Evolutionary conservation across 2,888 invertebrate genomes (phyloP), one percentile per base, ranked within the genome.

Genomic region (Tridacna gigas): DNA sequence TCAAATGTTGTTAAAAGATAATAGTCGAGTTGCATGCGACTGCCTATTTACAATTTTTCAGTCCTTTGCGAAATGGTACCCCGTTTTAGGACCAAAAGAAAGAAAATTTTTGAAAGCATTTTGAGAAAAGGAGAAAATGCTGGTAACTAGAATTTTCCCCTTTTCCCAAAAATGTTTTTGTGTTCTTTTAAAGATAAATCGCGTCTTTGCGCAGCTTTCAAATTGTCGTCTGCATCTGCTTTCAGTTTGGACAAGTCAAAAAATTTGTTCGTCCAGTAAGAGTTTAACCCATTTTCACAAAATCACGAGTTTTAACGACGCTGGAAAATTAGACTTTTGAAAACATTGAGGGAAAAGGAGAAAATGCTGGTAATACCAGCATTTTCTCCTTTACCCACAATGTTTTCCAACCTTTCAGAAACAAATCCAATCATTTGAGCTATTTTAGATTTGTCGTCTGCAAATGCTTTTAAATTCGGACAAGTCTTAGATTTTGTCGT

Each of bases 1-100:
- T 71, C 47, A 22, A 77, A 79, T 77, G 81, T 74, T 79, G 87
- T 81, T 77, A 79, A 84, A 84, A 83, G 74, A 61, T 83, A 87
- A 87, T 87, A 80, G 84, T 63, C 22, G 56, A 47, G 66, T 87
- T 79, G 87, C 87, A 87, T 87, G 87, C 84, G 48, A 69, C 76
- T 80, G 80, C 87, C 80, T 84, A 87, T 87, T 78, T 51, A 26
- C 45, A 20, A 11, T 26, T 67, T 20, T 67, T 9, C 37, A 67
- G 7, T 28, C 48, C 18, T 66, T 65, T 9, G 4, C 3, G 25
- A 65, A 25, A 56, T n/a, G n/a, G n/a, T 56, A 18, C 9, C 56
- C 1, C 20, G 56, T 56, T 56, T 56, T 56, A 56, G 2, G 56
- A 18, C 56, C 56, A 56, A 2, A 20, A 56, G 18, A 56, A 5